A percentile compares a stretch with the other conserved stretches of the same genome.
Evolutionary conservation across 2,113 vertebrate genomes (phyloP).

Genomic region (Gallinago paraguaiae): DNA sequence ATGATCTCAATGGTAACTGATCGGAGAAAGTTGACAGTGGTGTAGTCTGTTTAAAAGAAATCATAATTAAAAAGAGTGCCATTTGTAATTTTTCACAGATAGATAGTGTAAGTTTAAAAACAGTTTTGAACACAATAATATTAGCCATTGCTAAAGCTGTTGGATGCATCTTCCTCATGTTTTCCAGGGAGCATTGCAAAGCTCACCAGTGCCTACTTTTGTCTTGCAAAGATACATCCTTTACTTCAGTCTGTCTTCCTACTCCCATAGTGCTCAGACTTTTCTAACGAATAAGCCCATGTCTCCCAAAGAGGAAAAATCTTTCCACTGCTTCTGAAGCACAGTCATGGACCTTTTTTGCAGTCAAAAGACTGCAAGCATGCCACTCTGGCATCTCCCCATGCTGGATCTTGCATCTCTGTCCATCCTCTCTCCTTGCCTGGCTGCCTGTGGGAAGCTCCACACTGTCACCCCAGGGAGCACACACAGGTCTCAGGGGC

Average conservation of each 20-base stretch:
- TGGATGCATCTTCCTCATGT: neutral
- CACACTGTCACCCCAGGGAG: neutral
- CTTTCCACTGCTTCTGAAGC: neutral
- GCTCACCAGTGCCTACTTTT: neutral
- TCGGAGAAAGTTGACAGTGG: neutral
- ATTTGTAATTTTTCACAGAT: neutral
- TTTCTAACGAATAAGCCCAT: neutral
- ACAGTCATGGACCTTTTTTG: neutral
- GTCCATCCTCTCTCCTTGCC: neutral
- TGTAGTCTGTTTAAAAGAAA: neutral
- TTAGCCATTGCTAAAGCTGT: neutral
- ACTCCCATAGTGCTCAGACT: neutral
- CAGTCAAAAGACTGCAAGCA: neutral
- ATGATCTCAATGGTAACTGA: neutral
- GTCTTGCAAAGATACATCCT: neutral
- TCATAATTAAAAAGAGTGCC: neutral
- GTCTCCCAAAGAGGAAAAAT: neutral
- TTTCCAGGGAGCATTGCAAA: neutral
- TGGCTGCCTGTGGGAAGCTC: neutral
- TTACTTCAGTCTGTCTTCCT: neutral
- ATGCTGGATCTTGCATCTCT: neutral
- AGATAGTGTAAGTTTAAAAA: neutral
- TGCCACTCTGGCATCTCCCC: neutral
- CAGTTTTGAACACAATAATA: neutral
- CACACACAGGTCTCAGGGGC: neutral